Conservation (phyloP, 2,888 invertebrate genomes). For the Drosophila putrida region DNA sequence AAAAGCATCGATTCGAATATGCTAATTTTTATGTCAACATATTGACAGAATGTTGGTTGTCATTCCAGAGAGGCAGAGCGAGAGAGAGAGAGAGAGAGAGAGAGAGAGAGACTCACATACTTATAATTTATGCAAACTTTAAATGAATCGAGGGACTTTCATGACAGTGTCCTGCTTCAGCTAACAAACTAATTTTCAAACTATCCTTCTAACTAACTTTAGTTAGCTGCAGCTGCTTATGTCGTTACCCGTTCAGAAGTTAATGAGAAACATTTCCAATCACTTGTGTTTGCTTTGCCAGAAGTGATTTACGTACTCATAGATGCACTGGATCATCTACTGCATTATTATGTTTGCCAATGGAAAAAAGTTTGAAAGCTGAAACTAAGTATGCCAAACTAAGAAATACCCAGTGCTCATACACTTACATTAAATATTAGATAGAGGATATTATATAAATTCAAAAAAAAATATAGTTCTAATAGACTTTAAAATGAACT, state of each 20-base stretch:
- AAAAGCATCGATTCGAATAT: constrained; percentile 50
- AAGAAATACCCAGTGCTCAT: not conserved
- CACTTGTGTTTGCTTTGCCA: constrained; percentile 35
- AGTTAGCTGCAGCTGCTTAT: not conserved
- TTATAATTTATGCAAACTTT: constrained; percentile 57
- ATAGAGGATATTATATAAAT: too few species aligned
- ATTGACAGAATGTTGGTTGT: constrained; percentile 59
- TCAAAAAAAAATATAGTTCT: too few species aligned
- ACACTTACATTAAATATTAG: not conserved
- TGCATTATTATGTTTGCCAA: constrained; percentile 30
- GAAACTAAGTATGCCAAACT: not conserved
- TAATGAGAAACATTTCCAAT: constrained; percentile 53
- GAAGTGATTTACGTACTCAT: constrained; percentile 14
- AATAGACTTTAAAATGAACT: too few species aligned
- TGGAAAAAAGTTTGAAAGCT: not conserved
- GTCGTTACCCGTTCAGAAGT: not conserved
- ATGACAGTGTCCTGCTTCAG: constrained; percentile 3
- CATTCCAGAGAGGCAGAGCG: constrained; percentile 20
- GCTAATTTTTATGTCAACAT: constrained; percentile 72
- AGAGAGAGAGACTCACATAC: constrained; percentile 24
- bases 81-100: constrained; percentile 20
- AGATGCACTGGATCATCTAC: constrained; percentile 1
- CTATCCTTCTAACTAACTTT: constrained; percentile 5
- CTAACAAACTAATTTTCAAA: constrained; percentile 14
- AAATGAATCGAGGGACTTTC: constrained; percentile 22